Conservation (phyloP, 2,113 vertebrate species). For the Hyaena hyaena region DNA sequence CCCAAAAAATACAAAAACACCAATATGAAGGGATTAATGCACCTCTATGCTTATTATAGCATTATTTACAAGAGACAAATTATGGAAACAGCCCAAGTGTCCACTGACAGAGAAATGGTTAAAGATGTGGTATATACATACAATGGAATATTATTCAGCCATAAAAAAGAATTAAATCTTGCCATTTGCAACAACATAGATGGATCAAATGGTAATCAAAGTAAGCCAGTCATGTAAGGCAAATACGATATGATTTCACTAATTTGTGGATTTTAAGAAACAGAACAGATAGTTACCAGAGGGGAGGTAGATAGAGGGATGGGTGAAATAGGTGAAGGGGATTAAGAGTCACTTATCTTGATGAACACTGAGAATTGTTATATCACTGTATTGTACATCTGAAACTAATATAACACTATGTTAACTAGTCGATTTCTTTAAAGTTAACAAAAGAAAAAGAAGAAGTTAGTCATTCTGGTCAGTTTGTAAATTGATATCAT, state of each 20-base stretch:
- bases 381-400: background rate
- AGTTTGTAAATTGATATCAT: background rate
- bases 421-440: background rate
- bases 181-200: background rate
- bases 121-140: background rate
- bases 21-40: background rate
- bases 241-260: background rate
- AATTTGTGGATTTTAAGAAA: background rate
- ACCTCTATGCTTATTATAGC: background rate
- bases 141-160: background rate
- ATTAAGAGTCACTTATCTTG: background rate
- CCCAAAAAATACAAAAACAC: background rate
- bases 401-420: background rate
- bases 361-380: background rate
- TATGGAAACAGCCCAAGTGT: background rate
- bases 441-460: background rate
- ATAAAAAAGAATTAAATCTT: background rate
- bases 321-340: background rate
- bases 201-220: background rate
- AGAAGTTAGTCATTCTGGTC: background rate
- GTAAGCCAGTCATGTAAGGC: background rate
- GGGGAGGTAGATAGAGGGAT: background rate
- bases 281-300: background rate
- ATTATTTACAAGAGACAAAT: background rate
- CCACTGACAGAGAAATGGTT: background rate